Conservation (phyloP, 1,140 invertebrate species). For the Orchesella cincta region DNA sequence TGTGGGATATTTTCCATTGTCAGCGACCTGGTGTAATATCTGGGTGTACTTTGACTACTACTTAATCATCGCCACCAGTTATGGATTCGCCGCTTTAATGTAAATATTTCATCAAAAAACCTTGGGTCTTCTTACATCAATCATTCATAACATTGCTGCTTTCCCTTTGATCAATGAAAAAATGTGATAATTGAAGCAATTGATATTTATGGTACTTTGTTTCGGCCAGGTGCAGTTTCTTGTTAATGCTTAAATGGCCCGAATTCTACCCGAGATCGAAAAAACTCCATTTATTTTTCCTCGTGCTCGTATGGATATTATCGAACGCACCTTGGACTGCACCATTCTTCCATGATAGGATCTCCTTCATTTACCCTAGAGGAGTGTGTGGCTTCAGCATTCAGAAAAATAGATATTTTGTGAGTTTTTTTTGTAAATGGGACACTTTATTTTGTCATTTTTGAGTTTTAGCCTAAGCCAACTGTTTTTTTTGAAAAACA, state of each 20-base stretch:
- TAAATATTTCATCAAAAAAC: conserved; percentile 38
- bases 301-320: conserved; percentile 26
- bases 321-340: conserved; percentile 39
- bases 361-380: neutral
- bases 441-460: too few relatives aligned
- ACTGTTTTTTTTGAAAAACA: too few relatives aligned
- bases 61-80: conserved; percentile 40
- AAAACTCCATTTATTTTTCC: conserved; percentile 22
- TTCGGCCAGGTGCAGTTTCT: conserved; percentile 37
- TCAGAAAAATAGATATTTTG: conserved; percentile 41
- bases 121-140: neutral
- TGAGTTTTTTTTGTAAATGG: conserved; percentile 36
- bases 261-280: conserved; percentile 21
- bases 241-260: conserved; percentile 46
- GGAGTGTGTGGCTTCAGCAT: conserved; percentile 46
- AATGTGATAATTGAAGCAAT: too few relatives aligned
- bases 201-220: neutral
- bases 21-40: conserved; percentile 28
- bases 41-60: conserved; percentile 50
- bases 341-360: conserved; percentile 39
- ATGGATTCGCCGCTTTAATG: conserved; percentile 43
- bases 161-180: too few relatives aligned
- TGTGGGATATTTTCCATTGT: conserved; percentile 46
- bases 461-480: too few relatives aligned
- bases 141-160: too few relatives aligned